These are phyloP conservation scores for Tenebrosternarchus preto DNA, from an alignment of 2,113 vertebrate genomes.

Conservation along the genomic window DNA sequence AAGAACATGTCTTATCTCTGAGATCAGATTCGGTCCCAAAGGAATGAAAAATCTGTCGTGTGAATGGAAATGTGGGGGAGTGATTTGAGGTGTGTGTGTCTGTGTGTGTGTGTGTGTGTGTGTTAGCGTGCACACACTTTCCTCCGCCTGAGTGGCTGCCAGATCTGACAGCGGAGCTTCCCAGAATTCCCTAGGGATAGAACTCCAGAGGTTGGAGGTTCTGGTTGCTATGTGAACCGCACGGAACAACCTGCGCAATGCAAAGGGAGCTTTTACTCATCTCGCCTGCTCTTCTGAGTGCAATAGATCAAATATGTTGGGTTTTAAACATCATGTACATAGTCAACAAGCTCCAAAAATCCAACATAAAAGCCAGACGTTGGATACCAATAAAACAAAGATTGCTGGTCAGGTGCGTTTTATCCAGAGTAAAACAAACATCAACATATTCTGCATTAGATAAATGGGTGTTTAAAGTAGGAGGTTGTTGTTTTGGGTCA, in stretches of 20 bases:
- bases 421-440: neutral
- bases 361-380: neutral
- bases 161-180: slow-evolving; percentile 68
- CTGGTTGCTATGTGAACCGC: slow-evolving; percentile 70
- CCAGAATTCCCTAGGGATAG: slow-evolving; percentile 60
- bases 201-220: slow-evolving; percentile 61
- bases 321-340: slow-evolving; percentile 39
- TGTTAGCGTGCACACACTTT: slow-evolving; percentile 17
- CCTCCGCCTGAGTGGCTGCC: slow-evolving; percentile 65
- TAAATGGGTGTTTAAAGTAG: neutral
- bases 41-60: slow-evolving; percentile 55
- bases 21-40: slow-evolving; percentile 32
- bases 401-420: neutral
- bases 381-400: neutral
- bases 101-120: slow-evolving; percentile 8
- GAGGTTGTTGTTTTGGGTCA: neutral
- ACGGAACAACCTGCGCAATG: slow-evolving; percentile 51
- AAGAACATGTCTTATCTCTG: slow-evolving; percentile 11
- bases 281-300: slow-evolving; percentile 20
- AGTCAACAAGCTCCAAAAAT: slow-evolving; percentile 40
- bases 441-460: neutral
- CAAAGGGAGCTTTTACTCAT: slow-evolving; percentile 19
- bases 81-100: slow-evolving; percentile 33
- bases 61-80: slow-evolving; percentile 51
- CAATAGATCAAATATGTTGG: slow-evolving; percentile 25